A percentile compares a stretch with the other conserved stretches of the same genome.
Evolutionary conservation across 92 coral and sea anemone genomes (phyloP).

Genomic region (Metridium senile): DNA sequence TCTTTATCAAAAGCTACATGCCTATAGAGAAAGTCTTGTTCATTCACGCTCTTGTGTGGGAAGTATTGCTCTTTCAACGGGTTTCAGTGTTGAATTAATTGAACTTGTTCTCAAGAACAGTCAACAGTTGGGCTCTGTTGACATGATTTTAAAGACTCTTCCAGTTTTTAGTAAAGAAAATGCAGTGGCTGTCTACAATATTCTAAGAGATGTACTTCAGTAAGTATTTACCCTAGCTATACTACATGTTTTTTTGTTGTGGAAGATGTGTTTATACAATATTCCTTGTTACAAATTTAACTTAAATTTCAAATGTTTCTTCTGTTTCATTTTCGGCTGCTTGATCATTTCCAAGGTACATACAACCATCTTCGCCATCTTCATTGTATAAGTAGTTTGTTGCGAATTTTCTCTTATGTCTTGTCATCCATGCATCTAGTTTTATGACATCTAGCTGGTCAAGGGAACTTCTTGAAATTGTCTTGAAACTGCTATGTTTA

Average conservation of each 20-base stretch:
- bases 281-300: no score
- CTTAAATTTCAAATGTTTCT: no score
- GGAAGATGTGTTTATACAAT: no score
- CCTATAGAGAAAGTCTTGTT: conserved; percentile 21
- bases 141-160: conserved; percentile 1
- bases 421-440: conserved; percentile 44
- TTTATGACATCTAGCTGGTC: conserved; percentile 46
- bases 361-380: no score
- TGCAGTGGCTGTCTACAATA: conserved; percentile 21
- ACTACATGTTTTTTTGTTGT: no score
- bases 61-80: conserved; percentile 37
- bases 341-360: no score
- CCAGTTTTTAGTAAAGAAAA: conserved; percentile 43
- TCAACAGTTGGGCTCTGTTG: conserved; percentile 21
- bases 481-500: conserved; percentile 36
- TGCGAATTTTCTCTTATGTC: no score
- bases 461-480: conserved; percentile 43
- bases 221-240: no score
- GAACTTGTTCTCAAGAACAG: conserved; percentile 29
- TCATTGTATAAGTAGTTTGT: no score
- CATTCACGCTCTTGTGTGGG: conserved; percentile 48
- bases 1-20: neutral
- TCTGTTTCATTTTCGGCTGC: no score
- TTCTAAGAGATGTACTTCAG: no score
- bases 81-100: conserved; percentile 49